Evolutionary conservation across 2,113 vertebrate genomes (phyloP).

Genomic region (Otis tarda): DNA sequence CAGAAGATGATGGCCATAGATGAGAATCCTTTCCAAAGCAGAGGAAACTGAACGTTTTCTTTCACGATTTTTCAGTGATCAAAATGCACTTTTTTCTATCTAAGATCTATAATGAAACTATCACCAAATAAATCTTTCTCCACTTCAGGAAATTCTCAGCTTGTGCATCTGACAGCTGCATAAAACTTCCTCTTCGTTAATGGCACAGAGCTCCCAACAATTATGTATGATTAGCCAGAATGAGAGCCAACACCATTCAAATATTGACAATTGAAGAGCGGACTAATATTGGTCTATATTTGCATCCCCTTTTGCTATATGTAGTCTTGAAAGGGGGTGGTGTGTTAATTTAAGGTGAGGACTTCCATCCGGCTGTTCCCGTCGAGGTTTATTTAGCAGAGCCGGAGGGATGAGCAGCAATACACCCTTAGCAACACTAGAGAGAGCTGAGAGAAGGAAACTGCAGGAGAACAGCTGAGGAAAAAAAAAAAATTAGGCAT

Average conservation of each 20-base stretch:
- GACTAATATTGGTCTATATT: not conserved
- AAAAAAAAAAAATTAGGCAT: not conserved
- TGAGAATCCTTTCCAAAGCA: not conserved
- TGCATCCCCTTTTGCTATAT: not conserved
- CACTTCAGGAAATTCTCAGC: slow-evolving; percentile 16
- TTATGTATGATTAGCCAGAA: slow-evolving; percentile 1
- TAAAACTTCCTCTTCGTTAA: slow-evolving; percentile 23
- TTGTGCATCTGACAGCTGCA: slow-evolving; percentile 55
- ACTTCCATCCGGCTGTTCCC: not conserved
- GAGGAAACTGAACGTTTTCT: not conserved
- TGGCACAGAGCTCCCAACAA: not conserved
- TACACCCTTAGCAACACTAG: not conserved
- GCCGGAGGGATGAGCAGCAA: not conserved
- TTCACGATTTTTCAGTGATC: not conserved
- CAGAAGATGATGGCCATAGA: not conserved
- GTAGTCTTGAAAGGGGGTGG: not conserved
- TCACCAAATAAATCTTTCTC: not conserved
- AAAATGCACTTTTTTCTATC: not conserved
- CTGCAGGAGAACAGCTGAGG: not conserved
- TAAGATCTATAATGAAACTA: not conserved
- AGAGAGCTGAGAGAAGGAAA: not conserved
- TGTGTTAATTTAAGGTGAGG: not conserved
- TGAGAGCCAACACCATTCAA: not conserved
- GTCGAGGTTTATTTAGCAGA: not conserved
- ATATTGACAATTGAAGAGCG: not conserved